Evolutionary conservation across 2,797 vertebrate genomes (phyloP), one percentile per base, ranked within the genome.

Genomic region (Hyperoplus immaculatus): DNA sequence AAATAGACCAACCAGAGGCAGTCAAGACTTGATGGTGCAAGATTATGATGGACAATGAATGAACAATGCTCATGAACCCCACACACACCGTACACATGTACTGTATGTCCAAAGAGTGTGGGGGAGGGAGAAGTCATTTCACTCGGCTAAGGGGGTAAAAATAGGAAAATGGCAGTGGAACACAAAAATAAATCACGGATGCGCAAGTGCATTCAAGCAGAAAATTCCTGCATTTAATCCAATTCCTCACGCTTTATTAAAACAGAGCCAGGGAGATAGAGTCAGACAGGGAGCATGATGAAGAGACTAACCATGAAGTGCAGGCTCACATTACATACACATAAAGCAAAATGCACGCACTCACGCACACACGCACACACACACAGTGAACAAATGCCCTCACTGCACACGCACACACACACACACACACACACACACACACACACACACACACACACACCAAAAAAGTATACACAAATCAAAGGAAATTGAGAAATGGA

Each of bases 161-260:
- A 75, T 14, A 47, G 69, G 38, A 65, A 87, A 85, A 84, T 66
- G 42, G 72, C 69, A 74, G 90, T 21, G 78, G 71, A 67, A 85
- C 76, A 85, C 60, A 69, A 88, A 89, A 91, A 90, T 88, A 90
- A 92, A 90, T 88, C 78, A 62, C 91, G 92, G 88, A 93, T 91
- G 90, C 75, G 42, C 85, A 89, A 87, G 90, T 59, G 88, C 75
- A 82, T 74, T 83, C 86, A 89, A 78, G 93, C 86, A 84, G 90
- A 94, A 94, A 92, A 95, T 92, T 83, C 88, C 70, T 72, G 86
- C 82, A 86, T 92, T 92, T 92, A 92, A 94, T 94, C 90, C 92
- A 89, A 90, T 94, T 91, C 64, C 64, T 87, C 83, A 89, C 87
- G 84, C 90, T 90, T 94, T 92, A 92, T 91, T 91, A 90, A 90